phyloP scores from a whole-genome alignment of 2,888 invertebrate genomes.

The Orchestes rusci region DNA sequence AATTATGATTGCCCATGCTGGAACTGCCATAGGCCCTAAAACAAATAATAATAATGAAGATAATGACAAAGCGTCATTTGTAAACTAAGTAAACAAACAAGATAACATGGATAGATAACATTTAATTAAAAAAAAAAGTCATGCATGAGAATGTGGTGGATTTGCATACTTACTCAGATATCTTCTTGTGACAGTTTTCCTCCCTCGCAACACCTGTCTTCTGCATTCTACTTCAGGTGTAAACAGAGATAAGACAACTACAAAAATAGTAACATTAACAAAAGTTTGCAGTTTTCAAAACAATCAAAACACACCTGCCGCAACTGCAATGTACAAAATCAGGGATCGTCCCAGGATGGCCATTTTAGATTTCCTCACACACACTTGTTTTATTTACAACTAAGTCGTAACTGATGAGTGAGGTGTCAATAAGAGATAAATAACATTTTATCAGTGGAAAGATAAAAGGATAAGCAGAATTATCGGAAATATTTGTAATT shows the following conservation, averaged over 20 bases:
- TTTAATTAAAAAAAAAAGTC: no score
- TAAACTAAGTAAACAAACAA: no score
- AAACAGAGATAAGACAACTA: constrained; percentile 56
- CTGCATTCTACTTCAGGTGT: constrained; percentile 68
- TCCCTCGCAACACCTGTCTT: constrained; percentile 69
- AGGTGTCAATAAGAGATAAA: no score
- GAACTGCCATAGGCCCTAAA: constrained; percentile 61
- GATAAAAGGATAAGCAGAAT: no score
- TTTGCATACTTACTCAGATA: constrained; percentile 66
- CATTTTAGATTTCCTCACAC: no score
- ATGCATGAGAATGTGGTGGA: no score
- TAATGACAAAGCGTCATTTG: no score
- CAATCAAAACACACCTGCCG: constrained; percentile 24
- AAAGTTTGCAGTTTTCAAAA: not conserved
- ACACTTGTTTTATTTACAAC: no score
- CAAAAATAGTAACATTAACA: constrained; percentile 34
- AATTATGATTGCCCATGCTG: constrained; percentile 70
- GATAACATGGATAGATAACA: no score
- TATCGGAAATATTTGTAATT: no score
- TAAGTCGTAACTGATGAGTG: no score
- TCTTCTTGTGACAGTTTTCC: constrained; percentile 68
- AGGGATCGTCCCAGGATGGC: constrained; percentile 20
- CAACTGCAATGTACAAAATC: constrained; percentile 24
- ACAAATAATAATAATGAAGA: not conserved
- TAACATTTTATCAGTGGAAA: no score